Percentiles rank a stretch among this genome's conserved stretches.
phyloP scores from a whole-genome alignment of 1,140 invertebrate genomes.

The Acyrthosiphon pisum region DNA sequence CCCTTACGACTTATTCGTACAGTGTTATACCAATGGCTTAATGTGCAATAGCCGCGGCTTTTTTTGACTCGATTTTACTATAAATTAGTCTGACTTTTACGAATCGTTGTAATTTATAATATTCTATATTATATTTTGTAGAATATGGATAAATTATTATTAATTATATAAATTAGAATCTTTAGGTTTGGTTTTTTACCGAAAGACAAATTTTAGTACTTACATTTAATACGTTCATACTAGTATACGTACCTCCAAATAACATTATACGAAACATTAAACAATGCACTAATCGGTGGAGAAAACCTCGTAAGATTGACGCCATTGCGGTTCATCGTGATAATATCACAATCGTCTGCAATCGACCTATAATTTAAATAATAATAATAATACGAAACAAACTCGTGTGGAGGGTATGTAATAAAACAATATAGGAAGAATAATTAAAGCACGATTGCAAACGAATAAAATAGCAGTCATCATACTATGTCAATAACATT shows the following conservation, averaged over 20 bases:
- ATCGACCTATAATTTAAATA: neutral
- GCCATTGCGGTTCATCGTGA: too few species aligned
- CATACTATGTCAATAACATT: neutral
- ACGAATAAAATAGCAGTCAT: neutral
- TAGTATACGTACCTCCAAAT: neutral
- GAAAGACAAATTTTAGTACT: neutral
- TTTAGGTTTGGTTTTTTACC: neutral
- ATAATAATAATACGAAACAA: neutral
- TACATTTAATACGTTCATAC: neutral
- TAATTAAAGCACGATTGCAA: neutral
- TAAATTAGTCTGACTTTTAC: neutral
- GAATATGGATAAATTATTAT: neutral
- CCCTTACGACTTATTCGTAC: too few species aligned
- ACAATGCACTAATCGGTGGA: too few species aligned
- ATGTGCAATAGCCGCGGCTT: neutral
- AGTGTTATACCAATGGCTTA: too few species aligned
- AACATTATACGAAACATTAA: neutral
- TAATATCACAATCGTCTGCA: neutral
- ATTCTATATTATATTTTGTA: too few species aligned
- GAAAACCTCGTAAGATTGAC: too few species aligned
- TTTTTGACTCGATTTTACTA: neutral
- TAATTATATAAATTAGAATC: neutral
- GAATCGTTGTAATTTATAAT: neutral
- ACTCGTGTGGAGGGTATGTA: neutral
- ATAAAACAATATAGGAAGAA: neutral